Conservation (phyloP, 64 coral and sea anemone genomes). For the Pocillopora verrucosa region DNA sequence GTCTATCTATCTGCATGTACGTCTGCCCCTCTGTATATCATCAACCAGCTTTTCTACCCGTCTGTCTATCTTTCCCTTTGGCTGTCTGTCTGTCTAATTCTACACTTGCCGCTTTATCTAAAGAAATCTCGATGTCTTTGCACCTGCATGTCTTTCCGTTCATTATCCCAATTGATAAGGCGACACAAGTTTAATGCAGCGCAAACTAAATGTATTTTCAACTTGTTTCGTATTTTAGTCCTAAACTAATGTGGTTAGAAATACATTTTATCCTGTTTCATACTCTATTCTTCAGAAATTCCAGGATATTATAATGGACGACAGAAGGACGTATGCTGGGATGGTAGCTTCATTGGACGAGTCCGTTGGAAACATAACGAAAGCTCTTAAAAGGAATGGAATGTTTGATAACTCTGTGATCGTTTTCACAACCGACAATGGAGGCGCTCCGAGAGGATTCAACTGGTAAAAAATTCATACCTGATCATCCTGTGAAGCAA, state of each 20-base stretch:
- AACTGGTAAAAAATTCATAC: conserved; percentile 61
- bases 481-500: too few species aligned
- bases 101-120: too few species aligned
- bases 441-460: conserved; percentile 87
- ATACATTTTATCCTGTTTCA: not conserved
- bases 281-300: conserved; percentile 63
- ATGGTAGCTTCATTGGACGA: conserved; percentile 89
- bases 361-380: conserved; percentile 84
- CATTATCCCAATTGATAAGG: not conserved
- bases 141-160: not conserved
- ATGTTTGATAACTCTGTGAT: conserved; percentile 87
- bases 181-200: too few species aligned
- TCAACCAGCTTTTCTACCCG: too few species aligned
- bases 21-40: too few species aligned
- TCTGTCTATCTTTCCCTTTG: not conserved
- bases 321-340: conserved; percentile 69
- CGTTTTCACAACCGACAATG: conserved; percentile 93
- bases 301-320: conserved; percentile 39
- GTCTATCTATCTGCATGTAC: too few species aligned
- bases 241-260: too few species aligned
- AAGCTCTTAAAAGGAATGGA: conserved; percentile 71
- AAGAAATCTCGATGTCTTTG: not conserved
- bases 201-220: too few species aligned
- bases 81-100: too few species aligned
- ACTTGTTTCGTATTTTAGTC: too few species aligned